phyloP scores from a whole-genome alignment of 2,113 vertebrate species.

The Plecturocebus donacophilus region DNA sequence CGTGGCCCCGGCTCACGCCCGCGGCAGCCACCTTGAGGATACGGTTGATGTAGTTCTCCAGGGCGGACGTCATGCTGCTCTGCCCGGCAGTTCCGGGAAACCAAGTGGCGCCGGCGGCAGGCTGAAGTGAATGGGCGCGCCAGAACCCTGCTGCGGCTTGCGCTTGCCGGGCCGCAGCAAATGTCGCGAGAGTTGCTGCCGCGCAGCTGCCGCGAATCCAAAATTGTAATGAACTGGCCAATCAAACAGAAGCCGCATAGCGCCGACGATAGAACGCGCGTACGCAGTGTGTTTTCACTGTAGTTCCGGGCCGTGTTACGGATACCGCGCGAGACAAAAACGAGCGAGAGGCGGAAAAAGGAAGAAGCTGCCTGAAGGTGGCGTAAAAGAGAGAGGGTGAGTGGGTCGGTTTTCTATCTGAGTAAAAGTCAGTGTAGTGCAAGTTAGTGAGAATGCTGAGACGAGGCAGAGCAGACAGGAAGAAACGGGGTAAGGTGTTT shows the following conservation, averaged over 20 bases:
- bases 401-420: accelerated
- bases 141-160: accelerated
- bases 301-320: accelerated
- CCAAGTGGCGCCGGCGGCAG: accelerated
- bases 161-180: background rate
- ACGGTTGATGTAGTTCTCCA: conserved; percentile 91
- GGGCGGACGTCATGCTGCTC: conserved; percentile 84
- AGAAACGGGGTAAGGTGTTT: background rate
- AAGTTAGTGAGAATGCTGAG: background rate
- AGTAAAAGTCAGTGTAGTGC: background rate
- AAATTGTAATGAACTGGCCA: accelerated
- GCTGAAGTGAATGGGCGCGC: accelerated
- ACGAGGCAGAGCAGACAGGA: background rate
- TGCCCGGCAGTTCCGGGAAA: background rate
- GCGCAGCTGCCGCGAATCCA: accelerated
- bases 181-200: conserved; percentile 48
- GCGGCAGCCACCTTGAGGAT: conserved; percentile 72
- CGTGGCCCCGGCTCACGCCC: accelerated
- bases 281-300: background rate
- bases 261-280: background rate
- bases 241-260: background rate
- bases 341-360: accelerated
- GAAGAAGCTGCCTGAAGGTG: accelerated
- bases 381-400: background rate
- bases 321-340: accelerated